Conservation (phyloP, 2,888 invertebrate genomes). For the Ochropleura leucogaster region DNA sequence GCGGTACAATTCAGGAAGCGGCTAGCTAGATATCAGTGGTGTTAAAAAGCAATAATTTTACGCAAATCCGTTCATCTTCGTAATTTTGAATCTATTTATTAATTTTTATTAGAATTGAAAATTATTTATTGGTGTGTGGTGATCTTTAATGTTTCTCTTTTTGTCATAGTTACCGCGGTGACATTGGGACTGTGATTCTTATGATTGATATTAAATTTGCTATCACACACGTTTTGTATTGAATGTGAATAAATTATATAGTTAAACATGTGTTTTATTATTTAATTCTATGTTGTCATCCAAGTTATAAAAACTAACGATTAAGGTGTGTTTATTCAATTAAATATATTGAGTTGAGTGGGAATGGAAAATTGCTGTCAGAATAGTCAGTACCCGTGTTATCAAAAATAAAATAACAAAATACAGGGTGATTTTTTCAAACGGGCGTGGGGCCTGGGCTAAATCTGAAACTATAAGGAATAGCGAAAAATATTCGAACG, state of each 20-base stretch:
- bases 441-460: too few species aligned
- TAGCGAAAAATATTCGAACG: too few species aligned
- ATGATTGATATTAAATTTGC: conserved; percentile 85
- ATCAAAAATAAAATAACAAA: too few species aligned
- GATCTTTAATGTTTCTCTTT: conserved; percentile 85
- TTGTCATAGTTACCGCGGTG: conserved; percentile 74
- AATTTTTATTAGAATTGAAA: conserved; percentile 82
- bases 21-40: conserved; percentile 73
- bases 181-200: conserved; percentile 78
- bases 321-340: not conserved
- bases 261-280: conserved; percentile 76
- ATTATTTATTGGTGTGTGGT: conserved; percentile 89
- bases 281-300: conserved; percentile 40
- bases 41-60: conserved; percentile 76
- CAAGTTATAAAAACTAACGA: not conserved
- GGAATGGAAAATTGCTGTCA: too few species aligned
- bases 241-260: conserved; percentile 91
- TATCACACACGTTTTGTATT: conserved; percentile 90
- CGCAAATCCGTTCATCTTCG: conserved; percentile 69
- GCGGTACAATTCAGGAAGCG: conserved; percentile 64
- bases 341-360: too few species aligned
- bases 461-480: too few species aligned
- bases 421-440: too few species aligned
- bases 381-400: too few species aligned
- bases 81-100: conserved; percentile 83